Conservation (phyloP, 2,888 invertebrate species). For the Anagyrus pseudococci region DNA sequence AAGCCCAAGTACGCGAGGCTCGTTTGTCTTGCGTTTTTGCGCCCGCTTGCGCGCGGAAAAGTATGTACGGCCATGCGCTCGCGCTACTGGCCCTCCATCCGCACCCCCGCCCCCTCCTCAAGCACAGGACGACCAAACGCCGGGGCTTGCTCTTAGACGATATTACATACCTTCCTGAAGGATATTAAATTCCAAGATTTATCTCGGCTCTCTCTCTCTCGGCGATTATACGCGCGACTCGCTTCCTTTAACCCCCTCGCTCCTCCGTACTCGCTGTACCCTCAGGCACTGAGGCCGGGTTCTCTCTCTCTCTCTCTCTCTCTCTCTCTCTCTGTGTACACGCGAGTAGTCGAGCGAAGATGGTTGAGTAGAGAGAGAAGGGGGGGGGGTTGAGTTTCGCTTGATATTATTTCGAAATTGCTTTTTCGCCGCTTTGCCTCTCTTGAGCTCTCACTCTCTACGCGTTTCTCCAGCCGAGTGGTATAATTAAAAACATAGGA, state of each 20-base stretch:
- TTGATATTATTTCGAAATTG: constrained; percentile 31
- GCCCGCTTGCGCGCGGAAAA: neutral
- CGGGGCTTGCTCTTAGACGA: constrained; percentile 49
- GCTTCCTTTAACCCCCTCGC: constrained; percentile 6
- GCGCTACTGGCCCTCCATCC: neutral
- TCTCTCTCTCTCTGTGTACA: too few species aligned
- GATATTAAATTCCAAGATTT: constrained; percentile 60
- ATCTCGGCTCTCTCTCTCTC: constrained; percentile 44
- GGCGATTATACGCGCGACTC: constrained; percentile 24
- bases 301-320: too few species aligned
- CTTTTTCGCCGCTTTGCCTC: constrained; percentile 21
- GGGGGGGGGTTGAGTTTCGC: constrained; percentile 8
- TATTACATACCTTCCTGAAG: constrained; percentile 57
- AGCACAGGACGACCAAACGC: too few species aligned
- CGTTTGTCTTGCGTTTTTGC: constrained; percentile 14
- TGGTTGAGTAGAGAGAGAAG: too few species aligned
- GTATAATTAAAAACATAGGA: constrained; percentile 26
- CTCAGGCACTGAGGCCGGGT: too few species aligned
- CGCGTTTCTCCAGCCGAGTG: constrained; percentile 14
- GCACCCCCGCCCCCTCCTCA: constrained; percentile 24
- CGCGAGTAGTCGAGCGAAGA: too few species aligned
- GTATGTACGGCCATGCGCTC: constrained; percentile 11
- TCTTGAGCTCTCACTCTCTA: constrained; percentile 12
- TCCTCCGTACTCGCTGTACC: neutral
- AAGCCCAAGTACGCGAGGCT: too few species aligned